These are phyloP conservation scores for Tiliacea aurago DNA, from an alignment of 2,888 invertebrate genomes.

Conservation along the genomic window DNA sequence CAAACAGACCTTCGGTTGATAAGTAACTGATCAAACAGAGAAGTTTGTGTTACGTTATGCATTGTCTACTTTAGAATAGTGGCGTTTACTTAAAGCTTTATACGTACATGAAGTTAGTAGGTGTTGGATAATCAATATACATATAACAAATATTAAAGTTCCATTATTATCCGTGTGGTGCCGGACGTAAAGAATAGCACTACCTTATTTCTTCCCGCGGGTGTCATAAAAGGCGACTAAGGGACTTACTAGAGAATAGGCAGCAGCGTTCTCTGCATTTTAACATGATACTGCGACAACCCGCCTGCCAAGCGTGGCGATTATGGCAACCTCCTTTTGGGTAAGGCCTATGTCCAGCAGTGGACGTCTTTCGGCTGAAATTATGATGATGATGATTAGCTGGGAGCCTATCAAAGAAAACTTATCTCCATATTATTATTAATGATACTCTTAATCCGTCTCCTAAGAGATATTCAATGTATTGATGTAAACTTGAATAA, in stretches of 20 bases:
- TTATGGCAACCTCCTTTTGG: too few relatives aligned
- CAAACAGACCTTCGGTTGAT: constrained; percentile 64
- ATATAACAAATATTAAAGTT: not conserved
- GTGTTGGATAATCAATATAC: constrained; percentile 18
- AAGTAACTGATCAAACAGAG: constrained; percentile 71
- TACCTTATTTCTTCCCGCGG: too few relatives aligned
- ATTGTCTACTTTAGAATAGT: constrained; percentile 49
- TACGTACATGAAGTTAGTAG: constrained; percentile 3
- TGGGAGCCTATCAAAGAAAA: not conserved
- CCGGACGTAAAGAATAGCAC: too few relatives aligned
- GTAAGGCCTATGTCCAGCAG: too few relatives aligned
- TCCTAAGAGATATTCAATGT: not conserved
- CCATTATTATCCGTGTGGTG: too few relatives aligned
- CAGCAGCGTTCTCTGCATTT: too few relatives aligned
- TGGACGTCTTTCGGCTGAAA: too few relatives aligned
- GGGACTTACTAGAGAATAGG: too few relatives aligned
- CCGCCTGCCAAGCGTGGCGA: too few relatives aligned
- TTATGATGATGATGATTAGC: too few relatives aligned
- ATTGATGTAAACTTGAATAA: not conserved
- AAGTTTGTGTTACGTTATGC: constrained; percentile 68
- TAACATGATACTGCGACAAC: too few relatives aligned
- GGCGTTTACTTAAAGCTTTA: constrained; percentile 47
- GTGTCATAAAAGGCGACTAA: too few relatives aligned
- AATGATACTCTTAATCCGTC: not conserved
- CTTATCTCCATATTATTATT: not conserved